These are phyloP conservation scores for Poicephalus gulielmi DNA, from an alignment of 2,113 vertebrate genomes.

Conservation along the genomic window DNA sequence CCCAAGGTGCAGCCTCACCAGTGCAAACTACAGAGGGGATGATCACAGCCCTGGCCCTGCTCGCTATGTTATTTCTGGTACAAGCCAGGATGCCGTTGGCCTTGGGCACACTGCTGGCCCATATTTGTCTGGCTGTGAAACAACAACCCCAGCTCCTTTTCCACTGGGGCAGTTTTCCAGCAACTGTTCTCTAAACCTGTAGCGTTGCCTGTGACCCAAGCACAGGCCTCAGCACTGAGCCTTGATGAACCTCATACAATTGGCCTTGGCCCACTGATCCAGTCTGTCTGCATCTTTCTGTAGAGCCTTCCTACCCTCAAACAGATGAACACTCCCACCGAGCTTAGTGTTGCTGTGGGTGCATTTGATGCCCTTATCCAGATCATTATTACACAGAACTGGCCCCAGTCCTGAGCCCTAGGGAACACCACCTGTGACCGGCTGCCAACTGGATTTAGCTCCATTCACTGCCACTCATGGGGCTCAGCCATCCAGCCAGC, in stretches of 20 bases:
- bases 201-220: not conserved
- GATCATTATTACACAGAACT: rapidly evolving
- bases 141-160: not conserved
- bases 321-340: rapidly evolving
- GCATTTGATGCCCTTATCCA: rapidly evolving
- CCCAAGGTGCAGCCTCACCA: rapidly evolving
- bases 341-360: not conserved
- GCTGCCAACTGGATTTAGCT: not conserved
- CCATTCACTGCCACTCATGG: not conserved
- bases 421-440: rapidly evolving
- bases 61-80: not conserved
- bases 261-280: rapidly evolving
- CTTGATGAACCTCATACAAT: rapidly evolving
- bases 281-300: not conserved
- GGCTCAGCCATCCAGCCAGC: not conserved
- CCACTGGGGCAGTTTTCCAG: not conserved
- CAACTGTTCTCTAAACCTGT: not conserved
- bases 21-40: rapidly evolving
- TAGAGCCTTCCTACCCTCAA: not conserved
- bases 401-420: rapidly evolving
- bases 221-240: rapidly evolving
- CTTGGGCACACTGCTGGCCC: not conserved
- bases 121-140: not conserved
- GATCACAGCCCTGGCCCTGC: not conserved
- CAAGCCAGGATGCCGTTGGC: not conserved